Evolutionary conservation across 2,797 vertebrate species (phyloP).

Genomic region (Pachyuromys duprasi): DNA sequence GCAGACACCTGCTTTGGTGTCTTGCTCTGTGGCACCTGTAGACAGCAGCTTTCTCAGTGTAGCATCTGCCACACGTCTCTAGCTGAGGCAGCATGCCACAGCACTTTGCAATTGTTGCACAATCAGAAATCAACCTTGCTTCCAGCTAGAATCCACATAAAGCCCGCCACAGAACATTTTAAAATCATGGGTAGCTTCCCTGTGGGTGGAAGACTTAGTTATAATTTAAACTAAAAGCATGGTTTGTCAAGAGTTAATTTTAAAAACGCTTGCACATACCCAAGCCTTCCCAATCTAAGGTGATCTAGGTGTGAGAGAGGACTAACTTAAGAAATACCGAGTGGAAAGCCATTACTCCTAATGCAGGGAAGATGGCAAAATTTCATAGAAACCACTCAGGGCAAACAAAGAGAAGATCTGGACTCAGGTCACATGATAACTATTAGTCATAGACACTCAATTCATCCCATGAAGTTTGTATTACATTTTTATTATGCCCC

Average conservation of each 20-base stretch:
- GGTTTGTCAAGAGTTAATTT: neutral
- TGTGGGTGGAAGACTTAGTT: neutral
- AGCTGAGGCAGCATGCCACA: neutral
- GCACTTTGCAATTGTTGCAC: neutral
- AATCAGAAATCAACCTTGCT: neutral
- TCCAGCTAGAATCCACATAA: neutral
- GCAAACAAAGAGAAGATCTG: neutral
- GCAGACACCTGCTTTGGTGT: slow-evolving; percentile 18
- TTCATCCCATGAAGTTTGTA: neutral
- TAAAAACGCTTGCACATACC: neutral
- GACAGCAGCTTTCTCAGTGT: neutral
- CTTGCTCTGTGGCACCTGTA: neutral
- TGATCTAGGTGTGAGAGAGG: neutral
- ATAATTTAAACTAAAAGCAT: neutral
- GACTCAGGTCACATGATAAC: neutral
- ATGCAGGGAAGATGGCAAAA: neutral
- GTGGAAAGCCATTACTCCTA: neutral
- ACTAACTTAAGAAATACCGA: neutral
- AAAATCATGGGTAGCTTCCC: neutral
- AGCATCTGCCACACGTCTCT: neutral
- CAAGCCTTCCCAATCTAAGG: neutral
- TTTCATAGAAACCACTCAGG: fast-evolving
- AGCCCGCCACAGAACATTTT: neutral
- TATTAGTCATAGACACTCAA: neutral
- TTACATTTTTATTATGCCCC: neutral